These are phyloP conservation scores for Melieria omissa DNA, from an alignment of 2,888 invertebrate species.

Conservation along the genomic window DNA sequence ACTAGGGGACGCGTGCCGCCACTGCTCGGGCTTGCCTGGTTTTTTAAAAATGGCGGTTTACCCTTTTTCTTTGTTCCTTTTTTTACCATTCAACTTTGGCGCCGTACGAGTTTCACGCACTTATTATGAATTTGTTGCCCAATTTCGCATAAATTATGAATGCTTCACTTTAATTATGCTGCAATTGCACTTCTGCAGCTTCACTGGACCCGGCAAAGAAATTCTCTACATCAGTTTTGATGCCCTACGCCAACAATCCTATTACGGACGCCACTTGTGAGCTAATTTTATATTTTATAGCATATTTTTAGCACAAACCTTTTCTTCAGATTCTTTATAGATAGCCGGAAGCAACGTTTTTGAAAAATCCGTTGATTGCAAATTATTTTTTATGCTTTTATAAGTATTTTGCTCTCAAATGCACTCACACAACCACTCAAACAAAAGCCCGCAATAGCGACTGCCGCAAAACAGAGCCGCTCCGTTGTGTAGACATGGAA, in stretches of 20 bases:
- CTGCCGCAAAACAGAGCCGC: too few species aligned
- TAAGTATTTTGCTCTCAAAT: conserved; percentile 21
- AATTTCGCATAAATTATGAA: background rate
- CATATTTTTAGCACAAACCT: conserved; percentile 19
- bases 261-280: conserved; percentile 16
- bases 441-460: conserved; percentile 15
- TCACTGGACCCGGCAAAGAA: conserved; percentile 21
- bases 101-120: background rate
- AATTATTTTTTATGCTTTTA: conserved; percentile 14
- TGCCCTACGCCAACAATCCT: conserved; percentile 24
- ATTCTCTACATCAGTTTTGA: conserved; percentile 25
- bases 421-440: conserved; percentile 21
- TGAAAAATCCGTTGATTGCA: conserved; percentile 17
- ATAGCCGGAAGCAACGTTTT: background rate
- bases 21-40: background rate
- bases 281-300: background rate
- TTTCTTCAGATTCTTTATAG: conserved; percentile 18
- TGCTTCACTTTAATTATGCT: background rate
- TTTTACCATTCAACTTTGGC: conserved; percentile 7
- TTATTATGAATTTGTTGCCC: background rate
- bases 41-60: conserved; percentile 34
- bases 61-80: conserved; percentile 12
- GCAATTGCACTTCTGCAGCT: conserved; percentile 21
- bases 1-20: conserved; percentile 16
- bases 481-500: too few species aligned